These are phyloP conservation scores for Erpobdella octoculata DNA, from an alignment of 2,888 invertebrate species.

Conservation along the genomic window DNA sequence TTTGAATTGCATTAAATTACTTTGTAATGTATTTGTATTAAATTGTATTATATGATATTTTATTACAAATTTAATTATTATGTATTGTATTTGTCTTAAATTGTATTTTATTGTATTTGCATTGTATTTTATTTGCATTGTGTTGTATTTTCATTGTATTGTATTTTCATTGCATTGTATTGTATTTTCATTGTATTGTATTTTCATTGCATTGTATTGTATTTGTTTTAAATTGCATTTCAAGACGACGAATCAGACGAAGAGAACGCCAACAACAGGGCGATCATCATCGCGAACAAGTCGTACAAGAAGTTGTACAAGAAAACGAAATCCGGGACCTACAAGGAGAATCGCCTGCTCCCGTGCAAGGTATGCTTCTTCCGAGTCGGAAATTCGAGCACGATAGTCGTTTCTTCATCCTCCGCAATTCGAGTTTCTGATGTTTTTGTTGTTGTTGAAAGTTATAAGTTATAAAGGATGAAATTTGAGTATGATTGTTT, in stretches of 20 bases:
- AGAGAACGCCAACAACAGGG: background rate
- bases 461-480: too few species aligned
- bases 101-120: background rate
- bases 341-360: background rate
- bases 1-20: too few species aligned
- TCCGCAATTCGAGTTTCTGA: background rate
- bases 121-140: too few species aligned
- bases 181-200: too few species aligned
- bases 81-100: background rate
- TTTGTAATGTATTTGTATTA: too few species aligned
- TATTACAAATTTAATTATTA: too few species aligned
- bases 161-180: too few species aligned
- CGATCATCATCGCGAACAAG: background rate
- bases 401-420: background rate
- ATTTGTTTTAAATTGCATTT: too few species aligned
- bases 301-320: background rate
- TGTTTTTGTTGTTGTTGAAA: background rate
- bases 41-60: too few species aligned
- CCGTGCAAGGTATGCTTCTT: background rate
- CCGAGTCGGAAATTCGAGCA: background rate
- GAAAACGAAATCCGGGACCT: background rate
- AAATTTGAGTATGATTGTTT: too few species aligned
- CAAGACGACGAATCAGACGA: too few species aligned
- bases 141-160: too few species aligned
- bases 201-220: constrained; percentile 1